Base-by-base conservation (phyloP, 2,888 invertebrate species). In the Stenodera caucasica region DNA sequence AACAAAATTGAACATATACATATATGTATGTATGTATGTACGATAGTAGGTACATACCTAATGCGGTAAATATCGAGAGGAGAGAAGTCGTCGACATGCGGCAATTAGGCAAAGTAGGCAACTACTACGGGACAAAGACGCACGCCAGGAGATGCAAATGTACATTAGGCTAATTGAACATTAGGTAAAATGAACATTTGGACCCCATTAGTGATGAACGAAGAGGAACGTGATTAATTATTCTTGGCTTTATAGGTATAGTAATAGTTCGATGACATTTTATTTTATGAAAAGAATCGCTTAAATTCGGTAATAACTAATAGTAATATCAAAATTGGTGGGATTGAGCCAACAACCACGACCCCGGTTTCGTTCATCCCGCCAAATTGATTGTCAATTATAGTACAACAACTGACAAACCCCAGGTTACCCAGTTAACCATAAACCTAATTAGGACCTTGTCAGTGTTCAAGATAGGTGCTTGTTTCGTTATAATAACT, bases 131-230 rank as follows among this genome's bases (percentile, higher is more conserved):
- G 73, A 77, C 73, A 74, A 75, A 74, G 76, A 75, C 71, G 67
- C 69, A 69, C 66, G 67, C 69, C 71, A 72, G 73, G 77, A 78
- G 79, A 79, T 79, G 80, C 77, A 79, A 81, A 81, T 80, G 78
- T 80, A 80, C 82, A 82, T 82, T 82, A 81, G 78, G 76, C 78
- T 81, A 82, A 82, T 81, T 81, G 81, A 81, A 81, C 81, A 81
- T 81, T 81, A 81, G 80, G 79, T 80, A 79, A 80, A 81, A 79
- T 80, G 80, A 80, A 78, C 79, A 78, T 78, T 80, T 78, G 78
- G 78, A 78, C 77, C 77, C 79, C 80, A 80, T 80, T 80, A 79
- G 78, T 72, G 77, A 77, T 78, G 77, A 78, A 72, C 15, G 67
- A 74, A 74, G 73, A 75, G 70, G 73, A 72, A 75, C 76, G 77